These are phyloP conservation scores for Cheilosia vulpina DNA, from an alignment of 2,888 invertebrate species.

Conservation along the genomic window DNA sequence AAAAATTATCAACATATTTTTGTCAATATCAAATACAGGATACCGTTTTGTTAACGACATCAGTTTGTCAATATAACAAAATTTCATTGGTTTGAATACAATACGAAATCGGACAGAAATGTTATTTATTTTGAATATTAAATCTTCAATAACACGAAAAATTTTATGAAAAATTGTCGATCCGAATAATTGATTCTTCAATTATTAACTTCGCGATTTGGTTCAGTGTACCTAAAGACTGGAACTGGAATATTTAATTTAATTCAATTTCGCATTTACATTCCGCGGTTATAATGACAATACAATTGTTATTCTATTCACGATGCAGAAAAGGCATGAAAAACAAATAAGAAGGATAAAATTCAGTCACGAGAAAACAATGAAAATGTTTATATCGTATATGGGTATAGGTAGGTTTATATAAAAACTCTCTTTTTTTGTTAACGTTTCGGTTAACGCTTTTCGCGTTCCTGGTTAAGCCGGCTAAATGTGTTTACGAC, in stretches of 20 bases:
- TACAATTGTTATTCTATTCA: conserved; percentile 29
- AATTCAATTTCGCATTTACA: conserved; percentile 19
- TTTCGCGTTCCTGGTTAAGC: conserved; percentile 23
- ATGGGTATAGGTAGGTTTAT: neutral
- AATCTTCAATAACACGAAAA: too few species aligned
- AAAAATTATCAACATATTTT: too few species aligned
- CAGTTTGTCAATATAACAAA: too few species aligned
- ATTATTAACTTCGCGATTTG: too few species aligned
- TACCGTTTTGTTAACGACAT: too few species aligned
- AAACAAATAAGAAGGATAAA: conserved; percentile 31
- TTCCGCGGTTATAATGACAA: conserved; percentile 8
- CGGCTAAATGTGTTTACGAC: conserved; percentile 55
- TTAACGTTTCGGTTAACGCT: neutral
- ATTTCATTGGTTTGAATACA: too few species aligned
- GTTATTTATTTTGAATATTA: too few species aligned
- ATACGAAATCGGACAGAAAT: too few species aligned
- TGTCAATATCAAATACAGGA: too few species aligned
- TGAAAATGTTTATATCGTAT: conserved; percentile 14
- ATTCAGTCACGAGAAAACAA: conserved; percentile 38
- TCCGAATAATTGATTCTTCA: too few species aligned
- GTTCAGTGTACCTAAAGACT: too few species aligned
- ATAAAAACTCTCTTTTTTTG: neutral
- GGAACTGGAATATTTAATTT: conserved; percentile 9
- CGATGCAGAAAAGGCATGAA: conserved; percentile 1
- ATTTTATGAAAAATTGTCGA: too few species aligned